Conservation (phyloP, 2,113 vertebrate species). For the Meles meles region DNA sequence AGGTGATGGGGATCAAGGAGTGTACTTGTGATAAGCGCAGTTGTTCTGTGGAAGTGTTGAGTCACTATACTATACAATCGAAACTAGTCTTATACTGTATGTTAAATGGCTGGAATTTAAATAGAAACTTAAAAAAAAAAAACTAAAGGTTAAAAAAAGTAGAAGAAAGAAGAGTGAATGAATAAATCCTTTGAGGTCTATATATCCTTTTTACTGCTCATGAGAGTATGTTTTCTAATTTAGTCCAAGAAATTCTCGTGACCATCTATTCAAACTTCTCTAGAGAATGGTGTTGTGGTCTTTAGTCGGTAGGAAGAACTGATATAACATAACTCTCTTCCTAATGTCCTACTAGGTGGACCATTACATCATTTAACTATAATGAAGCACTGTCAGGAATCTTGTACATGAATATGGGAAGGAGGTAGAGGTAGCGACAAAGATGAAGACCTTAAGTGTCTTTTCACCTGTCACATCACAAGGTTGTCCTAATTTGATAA, state of each 20-base stretch:
- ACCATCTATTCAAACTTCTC: neutral
- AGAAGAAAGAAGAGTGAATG: neutral
- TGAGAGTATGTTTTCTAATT: neutral
- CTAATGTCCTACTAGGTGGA: neutral
- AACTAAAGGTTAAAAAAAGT: neutral
- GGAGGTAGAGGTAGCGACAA: neutral
- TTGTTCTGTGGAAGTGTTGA: neutral
- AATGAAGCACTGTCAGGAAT: neutral
- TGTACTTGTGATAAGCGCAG: neutral
- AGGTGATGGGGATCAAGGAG: neutral
- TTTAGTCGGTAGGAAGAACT: neutral
- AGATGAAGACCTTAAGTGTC: neutral
- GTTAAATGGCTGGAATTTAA: neutral
- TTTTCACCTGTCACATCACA: neutral
- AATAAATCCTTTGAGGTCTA: neutral
- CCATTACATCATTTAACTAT: neutral
- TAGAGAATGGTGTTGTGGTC: neutral
- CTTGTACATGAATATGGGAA: neutral
- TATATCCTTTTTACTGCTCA: neutral
- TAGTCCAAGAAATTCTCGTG: neutral
- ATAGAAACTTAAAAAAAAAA: neutral
- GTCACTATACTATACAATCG: neutral
- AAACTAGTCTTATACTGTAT: neutral
- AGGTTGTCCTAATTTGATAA: neutral
- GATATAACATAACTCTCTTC: neutral